These are phyloP conservation scores for Aphrophora alni DNA, from an alignment of 2,888 invertebrate genomes.

Conservation along the genomic window DNA sequence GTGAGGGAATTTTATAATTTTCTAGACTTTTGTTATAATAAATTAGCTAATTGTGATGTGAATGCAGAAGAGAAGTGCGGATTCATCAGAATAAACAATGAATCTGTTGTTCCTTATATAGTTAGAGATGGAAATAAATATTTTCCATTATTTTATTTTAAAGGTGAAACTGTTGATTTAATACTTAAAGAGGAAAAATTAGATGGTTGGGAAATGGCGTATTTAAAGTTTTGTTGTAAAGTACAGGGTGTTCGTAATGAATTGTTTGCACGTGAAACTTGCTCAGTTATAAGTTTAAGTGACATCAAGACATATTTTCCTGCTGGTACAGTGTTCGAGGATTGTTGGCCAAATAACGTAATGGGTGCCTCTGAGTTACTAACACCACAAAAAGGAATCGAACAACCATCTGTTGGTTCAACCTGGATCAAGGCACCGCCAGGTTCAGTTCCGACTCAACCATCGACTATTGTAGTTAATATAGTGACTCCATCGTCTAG, in stretches of 20 bases:
- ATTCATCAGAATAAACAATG: slow-evolving; percentile 90
- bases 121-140: slow-evolving; percentile 82
- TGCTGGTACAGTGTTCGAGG: slow-evolving; percentile 87
- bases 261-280: slow-evolving; percentile 88
- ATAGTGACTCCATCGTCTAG: slow-evolving; percentile 34
- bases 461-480: slow-evolving; percentile 33
- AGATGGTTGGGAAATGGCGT: slow-evolving; percentile 91
- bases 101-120: slow-evolving; percentile 92
- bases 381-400: slow-evolving; percentile 58
- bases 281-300: slow-evolving; percentile 86
- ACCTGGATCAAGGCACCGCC: slow-evolving; percentile 51
- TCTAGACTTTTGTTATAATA: slow-evolving; percentile 87
- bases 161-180: slow-evolving; percentile 91
- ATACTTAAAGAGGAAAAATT: slow-evolving; percentile 86
- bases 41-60: slow-evolving; percentile 65
- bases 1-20: slow-evolving; percentile 91
- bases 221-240: slow-evolving; percentile 93
- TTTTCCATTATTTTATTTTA: slow-evolving; percentile 90
- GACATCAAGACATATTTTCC: slow-evolving; percentile 92
- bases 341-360: slow-evolving; percentile 92
- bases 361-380: slow-evolving; percentile 77
- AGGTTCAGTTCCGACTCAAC: slow-evolving; percentile 39
- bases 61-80: slow-evolving; percentile 75
- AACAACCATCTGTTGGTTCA: slow-evolving; percentile 47
- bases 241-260: slow-evolving; percentile 84